Base-by-base conservation (phyloP, 2,113 vertebrate genomes). In the Irena cyanogastra region DNA sequence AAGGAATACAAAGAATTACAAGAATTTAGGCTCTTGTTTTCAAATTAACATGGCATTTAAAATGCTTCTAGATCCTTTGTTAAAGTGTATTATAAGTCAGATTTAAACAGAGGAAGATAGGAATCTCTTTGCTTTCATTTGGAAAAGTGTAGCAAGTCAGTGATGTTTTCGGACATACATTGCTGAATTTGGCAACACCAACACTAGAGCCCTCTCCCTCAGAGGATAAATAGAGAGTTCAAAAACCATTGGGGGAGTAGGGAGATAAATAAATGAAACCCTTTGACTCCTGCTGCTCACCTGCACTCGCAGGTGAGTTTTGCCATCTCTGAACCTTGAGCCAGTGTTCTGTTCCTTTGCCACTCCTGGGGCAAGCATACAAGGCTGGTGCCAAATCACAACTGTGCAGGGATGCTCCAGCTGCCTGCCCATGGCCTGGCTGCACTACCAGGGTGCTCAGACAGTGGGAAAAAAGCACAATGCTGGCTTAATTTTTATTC, bases 391-490 rank as follows among this genome's bases (percentile, higher is more conserved):
- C 45, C 0, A 0, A 22, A 35, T 31, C 2, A 9, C 44, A 77
- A 45, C 53, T 2, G 0, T 3, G 13, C 64, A 53, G 7, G 15
- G 6, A 13, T n/a, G 54, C 26, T 42, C n/a, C 82, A 53, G 37
- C 50, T 33, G 45, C 77, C 44, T 28, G 42, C 44, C 2, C 9
- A 0, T 0, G 3, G 59, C 69, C 19, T 5, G 49, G 54, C 69
- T 23, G 24, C 9, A 0, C 45, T 10, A 3, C 24, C 54, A 8
- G 17, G 27, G 2, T 39, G 42, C 24, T 5, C 1, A 1, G 13
- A 11, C 17, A 1, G 5, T 9, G 16, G 27, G 39, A 54, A 37
- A 33, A 70, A 57, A 78, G 3, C 45, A 59, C 0, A 0, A 6
- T 26, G 42, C n/a, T 1, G 8, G 8, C 14, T 72, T 52, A 9